Percentiles rank a stretch among this genome's conserved stretches.
Evolutionary conservation across 1,140 invertebrate genomes (phyloP).

Genomic region (Homarus americanus): DNA sequence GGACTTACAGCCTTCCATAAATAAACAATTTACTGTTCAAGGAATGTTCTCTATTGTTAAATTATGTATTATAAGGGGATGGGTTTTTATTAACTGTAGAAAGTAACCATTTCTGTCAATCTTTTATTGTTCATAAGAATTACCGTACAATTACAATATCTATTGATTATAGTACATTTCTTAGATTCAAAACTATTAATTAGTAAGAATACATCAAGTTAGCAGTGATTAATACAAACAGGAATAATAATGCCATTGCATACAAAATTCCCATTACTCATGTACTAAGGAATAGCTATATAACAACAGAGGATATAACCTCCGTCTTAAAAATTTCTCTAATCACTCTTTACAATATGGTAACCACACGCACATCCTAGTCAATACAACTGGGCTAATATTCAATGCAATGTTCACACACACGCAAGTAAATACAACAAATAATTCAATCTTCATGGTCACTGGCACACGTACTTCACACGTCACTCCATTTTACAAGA

Average conservation of each 20-base stretch:
- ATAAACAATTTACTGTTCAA: no score
- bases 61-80: no score
- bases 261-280: slow-evolving; percentile 53
- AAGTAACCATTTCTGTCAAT: slow-evolving; percentile 34
- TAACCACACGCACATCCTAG: slow-evolving; percentile 12
- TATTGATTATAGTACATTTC: slow-evolving; percentile 39
- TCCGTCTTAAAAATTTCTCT: slow-evolving; percentile 18
- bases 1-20: no score
- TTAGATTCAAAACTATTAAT: slow-evolving; percentile 49
- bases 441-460: slow-evolving; percentile 31
- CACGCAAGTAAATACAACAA: slow-evolving; percentile 10
- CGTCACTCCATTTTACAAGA: slow-evolving; percentile 35
- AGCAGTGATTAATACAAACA: slow-evolving; percentile 36
- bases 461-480: slow-evolving; percentile 49
- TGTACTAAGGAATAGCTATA: slow-evolving; percentile 16
- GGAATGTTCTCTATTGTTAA: no score
- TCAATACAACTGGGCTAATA: slow-evolving; percentile 40
- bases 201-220: slow-evolving; percentile 57
- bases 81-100: no score
- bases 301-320: slow-evolving; percentile 8
- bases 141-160: slow-evolving; percentile 50
- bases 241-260: slow-evolving; percentile 37
- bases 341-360: slow-evolving; percentile 8
- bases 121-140: slow-evolving; percentile 62
- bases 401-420: slow-evolving; percentile 5